Evolutionary conservation across 2,797 vertebrate genomes (phyloP), one percentile per base, ranked within the genome.

Genomic region (Taenioides sp.): DNA sequence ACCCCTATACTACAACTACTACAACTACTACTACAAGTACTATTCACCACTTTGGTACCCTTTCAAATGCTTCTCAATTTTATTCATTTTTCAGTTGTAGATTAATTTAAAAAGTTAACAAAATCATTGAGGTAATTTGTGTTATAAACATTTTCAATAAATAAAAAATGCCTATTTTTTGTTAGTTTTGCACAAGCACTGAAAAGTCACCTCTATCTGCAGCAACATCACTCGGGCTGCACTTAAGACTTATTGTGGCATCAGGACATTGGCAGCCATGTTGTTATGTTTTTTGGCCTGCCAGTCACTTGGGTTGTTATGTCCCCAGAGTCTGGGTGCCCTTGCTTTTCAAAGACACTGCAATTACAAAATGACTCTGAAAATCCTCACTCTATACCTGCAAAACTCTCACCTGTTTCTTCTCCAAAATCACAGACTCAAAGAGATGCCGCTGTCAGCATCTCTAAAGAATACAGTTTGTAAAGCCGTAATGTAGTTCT

Each of bases 111-210:
- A 57, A 57, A 17, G 23, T 6, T 27, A 55, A 54, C n/a, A 6
- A 22, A 11, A 55, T 22, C 3, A 61, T 61, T 3, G 2, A 61
- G 2, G 28, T 20, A n/a, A 34, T 20, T 34, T 61, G 28, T 18
- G 54, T 57, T 4, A 23, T 14, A 23, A 28, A 18, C 18, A 2
- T 59, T 40, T 63, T 23, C 63, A 47, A 47, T 27, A 49, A 65
- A 65, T 49, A 65, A 65, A 63, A 5, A 9, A 7, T 50, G 40
- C 9, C 9, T 9, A 18, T 52, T 20, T 27, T 50, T 52, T 69
- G 59, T 61, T 54, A 69, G 89, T 89, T 88, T 25, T 73, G 72
- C 90, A 90, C 81, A 91, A 91, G 86, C 90, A 91, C 59, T 70
- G 49, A 22, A 72, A 70, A 37, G 59, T 70, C 70, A 67, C 67